phyloP scores from a whole-genome alignment of 2,888 invertebrate genomes.

The Isoperla grammatica region DNA sequence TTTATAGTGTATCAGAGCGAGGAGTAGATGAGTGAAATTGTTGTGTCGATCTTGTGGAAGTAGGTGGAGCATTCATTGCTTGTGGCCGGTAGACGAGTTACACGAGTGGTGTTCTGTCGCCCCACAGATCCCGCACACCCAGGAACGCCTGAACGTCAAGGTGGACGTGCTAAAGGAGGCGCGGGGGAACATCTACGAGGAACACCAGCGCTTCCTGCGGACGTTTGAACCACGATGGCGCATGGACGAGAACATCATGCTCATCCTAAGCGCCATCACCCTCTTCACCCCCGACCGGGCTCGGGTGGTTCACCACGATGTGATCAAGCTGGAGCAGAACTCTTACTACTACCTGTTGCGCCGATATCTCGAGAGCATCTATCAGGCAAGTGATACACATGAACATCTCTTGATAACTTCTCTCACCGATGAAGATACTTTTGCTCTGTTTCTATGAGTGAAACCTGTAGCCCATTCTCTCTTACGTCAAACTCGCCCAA shows the following conservation, averaged over 20 bases:
- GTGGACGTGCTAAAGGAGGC: slow-evolving; percentile 88
- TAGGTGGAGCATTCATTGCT: no score
- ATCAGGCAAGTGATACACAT: slow-evolving; percentile 43
- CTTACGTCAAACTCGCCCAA: no score
- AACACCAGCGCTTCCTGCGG: slow-evolving; percentile 77
- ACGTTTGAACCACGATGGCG: slow-evolving; percentile 83
- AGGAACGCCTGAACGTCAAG: slow-evolving; percentile 72
- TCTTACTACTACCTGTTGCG: slow-evolving; percentile 85
- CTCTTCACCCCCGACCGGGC: slow-evolving; percentile 81
- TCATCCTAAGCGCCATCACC: slow-evolving; percentile 85
- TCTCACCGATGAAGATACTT: no score
- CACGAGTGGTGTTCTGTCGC: no score
- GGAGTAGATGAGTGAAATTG: no score
- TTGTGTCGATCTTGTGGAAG: no score
- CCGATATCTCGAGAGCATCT: slow-evolving; percentile 76
- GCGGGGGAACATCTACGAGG: slow-evolving; percentile 82
- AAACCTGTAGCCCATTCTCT: no score
- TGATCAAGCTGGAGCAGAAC: slow-evolving; percentile 83
- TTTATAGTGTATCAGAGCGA: no score
- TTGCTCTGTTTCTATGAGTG: no score
- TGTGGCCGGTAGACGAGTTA: no score
- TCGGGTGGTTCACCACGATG: slow-evolving; percentile 75
- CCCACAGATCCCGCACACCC: slow-evolving; percentile 75
- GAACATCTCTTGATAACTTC: no score
- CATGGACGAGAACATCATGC: slow-evolving; percentile 81